Percentiles rank a stretch among this genome's conserved stretches.
Conservation (phyloP, 2,113 vertebrate species). For the Colistium nudipinnis region DNA sequence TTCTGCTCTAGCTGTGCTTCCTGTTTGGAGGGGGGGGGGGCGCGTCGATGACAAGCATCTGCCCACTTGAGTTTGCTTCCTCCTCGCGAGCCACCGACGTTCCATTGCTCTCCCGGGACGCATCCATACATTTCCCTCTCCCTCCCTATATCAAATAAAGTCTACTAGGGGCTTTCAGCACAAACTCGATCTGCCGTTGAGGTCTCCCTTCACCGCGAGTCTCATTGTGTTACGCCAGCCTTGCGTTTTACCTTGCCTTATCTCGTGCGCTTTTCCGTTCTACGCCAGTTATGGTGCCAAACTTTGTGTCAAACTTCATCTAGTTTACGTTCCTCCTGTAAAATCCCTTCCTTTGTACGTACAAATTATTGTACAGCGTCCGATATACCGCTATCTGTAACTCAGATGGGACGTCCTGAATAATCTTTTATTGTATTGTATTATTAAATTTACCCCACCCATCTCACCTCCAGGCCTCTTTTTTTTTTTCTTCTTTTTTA, state of each 20-base stretch:
- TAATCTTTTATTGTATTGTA: no score
- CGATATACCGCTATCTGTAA: no score
- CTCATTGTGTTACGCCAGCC: conserved; percentile 53
- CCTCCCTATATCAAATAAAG: conserved; percentile 60
- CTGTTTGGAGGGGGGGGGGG: no score
- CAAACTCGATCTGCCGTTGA: conserved; percentile 54
- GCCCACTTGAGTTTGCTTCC: conserved; percentile 5
- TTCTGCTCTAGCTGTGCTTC: not conserved
- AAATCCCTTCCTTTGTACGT: not conserved
- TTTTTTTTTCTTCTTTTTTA: no score
- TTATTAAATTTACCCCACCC: no score
- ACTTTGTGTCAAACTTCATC: conserved; percentile 13
- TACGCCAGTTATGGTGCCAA: conserved; percentile 13
- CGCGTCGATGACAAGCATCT: conserved; percentile 16
- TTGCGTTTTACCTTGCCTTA: conserved; percentile 33
- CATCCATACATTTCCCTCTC: conserved; percentile 48
- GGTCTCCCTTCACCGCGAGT: conserved; percentile 28
- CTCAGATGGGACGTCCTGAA: no score
- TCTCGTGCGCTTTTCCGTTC: conserved; percentile 8
- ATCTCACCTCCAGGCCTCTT: no score
- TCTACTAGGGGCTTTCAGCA: conserved; percentile 23
- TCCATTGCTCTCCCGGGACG: conserved; percentile 17
- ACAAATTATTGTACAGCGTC: no score
- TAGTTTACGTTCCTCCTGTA: conserved; percentile 17
- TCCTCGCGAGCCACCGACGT: not conserved